Evolutionary conservation across 2,888 invertebrate species (phyloP), one percentile per base, ranked within the genome.

Genomic region (Horisme vitalbata): DNA sequence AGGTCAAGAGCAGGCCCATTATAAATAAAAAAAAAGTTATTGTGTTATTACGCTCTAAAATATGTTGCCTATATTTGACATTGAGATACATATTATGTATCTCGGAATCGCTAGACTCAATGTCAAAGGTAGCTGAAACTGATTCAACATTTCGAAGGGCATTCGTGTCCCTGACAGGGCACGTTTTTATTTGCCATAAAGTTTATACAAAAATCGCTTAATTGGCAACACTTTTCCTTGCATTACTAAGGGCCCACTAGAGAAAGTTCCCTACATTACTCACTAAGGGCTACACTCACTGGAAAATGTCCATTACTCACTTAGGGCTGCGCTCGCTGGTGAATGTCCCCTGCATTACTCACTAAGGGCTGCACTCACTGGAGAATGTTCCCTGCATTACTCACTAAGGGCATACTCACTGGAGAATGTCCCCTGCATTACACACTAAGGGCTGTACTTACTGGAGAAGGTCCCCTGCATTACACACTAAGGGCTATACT

Each of bases 341-440:
- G n/a, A 24, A 24, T 4, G 24, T 24, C 24, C 24, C 24, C 10
- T 24, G 24, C 24, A 24, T 24, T 18, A 18, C 5, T 18, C 18
- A 18, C 2, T 6, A 2, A 4, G 1, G 1, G 6, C 1, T 2
- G 18, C 6, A 24, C 24, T 24, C 8, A 24, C 24, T 24, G 9
- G 32, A 8, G 18, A 32, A 32, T 5, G 20, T 32, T 20, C 32
- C 32, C 6, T 32, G 32, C 9, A 32, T 32, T 9, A 32, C n/a
- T 20, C 1, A 32, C 32, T 18, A 18, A 4, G 3, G 10, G 18
- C 2, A 2, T 10, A 24, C 24, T 24, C 8, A 24, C 24, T 24
- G 6, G 27, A 11, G 27, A 27, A 27, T 6, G 27, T 27, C 13
- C 27, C 27, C 12, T 27, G 27, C 12, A 27, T 27, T 18, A 36